Percentiles rank a stretch among this genome's conserved stretches.
Conservation (phyloP, 2,113 vertebrate species). For the Myrmophylax atrothorax region DNA sequence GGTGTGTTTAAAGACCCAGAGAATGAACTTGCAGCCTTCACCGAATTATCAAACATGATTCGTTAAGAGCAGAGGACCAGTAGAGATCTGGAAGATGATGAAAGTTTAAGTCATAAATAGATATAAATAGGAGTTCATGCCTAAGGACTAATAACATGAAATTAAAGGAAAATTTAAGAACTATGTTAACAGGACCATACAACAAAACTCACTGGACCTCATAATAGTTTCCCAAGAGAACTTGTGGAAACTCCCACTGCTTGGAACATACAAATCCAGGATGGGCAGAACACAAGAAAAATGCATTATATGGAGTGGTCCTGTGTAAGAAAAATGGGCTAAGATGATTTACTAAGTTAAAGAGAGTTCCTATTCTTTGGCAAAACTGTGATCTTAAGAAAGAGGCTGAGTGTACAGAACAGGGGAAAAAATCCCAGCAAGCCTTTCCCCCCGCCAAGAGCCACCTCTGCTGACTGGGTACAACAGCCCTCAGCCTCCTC, state of each 20-base stretch:
- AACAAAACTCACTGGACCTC: background rate
- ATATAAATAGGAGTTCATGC: background rate
- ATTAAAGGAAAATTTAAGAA: constrained; percentile 27
- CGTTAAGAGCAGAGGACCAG: background rate
- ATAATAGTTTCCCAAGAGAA: constrained; percentile 22
- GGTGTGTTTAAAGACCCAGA: background rate
- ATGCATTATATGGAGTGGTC: background rate
- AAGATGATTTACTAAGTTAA: background rate
- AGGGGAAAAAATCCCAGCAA: background rate
- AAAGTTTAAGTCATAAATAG: constrained; percentile 1
- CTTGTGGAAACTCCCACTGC: background rate
- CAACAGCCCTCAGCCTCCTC: background rate
- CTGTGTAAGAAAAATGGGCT: background rate
- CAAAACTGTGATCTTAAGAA: background rate
- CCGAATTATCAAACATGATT: background rate
- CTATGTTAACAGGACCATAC: background rate
- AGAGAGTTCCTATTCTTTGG: background rate
- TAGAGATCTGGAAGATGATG: background rate
- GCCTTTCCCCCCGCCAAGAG: background rate
- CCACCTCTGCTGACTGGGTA: background rate
- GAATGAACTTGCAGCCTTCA: background rate
- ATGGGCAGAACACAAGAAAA: background rate
- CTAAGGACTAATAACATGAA: background rate
- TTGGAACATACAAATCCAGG: background rate
- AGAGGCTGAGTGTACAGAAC: background rate